These are phyloP conservation scores for Prosopocoilus inquinatus DNA, from an alignment of 2,888 invertebrate genomes.

Conservation along the genomic window DNA sequence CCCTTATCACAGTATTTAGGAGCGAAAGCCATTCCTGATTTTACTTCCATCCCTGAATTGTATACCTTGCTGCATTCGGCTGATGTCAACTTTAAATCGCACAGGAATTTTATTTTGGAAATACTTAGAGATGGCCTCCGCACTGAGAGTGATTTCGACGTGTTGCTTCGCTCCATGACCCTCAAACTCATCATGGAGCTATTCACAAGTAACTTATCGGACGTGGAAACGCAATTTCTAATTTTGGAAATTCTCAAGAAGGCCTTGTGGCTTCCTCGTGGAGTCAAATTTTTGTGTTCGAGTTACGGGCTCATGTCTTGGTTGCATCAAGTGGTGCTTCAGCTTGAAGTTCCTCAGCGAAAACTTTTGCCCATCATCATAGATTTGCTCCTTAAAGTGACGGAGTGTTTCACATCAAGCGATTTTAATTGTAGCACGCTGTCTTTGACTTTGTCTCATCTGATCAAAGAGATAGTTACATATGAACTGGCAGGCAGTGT, in stretches of 20 bases:
- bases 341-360: neutral
- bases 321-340: conserved; percentile 53
- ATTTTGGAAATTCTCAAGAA: conserved; percentile 66
- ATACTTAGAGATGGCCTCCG: conserved; percentile 75
- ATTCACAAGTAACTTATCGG: conserved; percentile 63
- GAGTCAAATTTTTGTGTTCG: conserved; percentile 63
- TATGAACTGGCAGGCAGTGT: conserved; percentile 21
- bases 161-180: conserved; percentile 70
- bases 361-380: conserved; percentile 9
- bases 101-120: conserved; percentile 76
- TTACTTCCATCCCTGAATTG: conserved; percentile 83
- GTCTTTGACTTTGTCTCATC: conserved; percentile 13
- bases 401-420: conserved; percentile 2
- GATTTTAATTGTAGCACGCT: conserved; percentile 12
- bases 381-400: conserved; percentile 16
- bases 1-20: conserved; percentile 56
- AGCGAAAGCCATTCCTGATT: conserved; percentile 73
- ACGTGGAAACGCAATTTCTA: conserved; percentile 60
- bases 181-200: conserved; percentile 76
- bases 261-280: conserved; percentile 63
- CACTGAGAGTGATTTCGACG: conserved; percentile 69
- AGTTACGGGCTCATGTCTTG: conserved; percentile 72
- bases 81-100: conserved; percentile 65
- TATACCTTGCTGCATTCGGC: conserved; percentile 80
- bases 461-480: conserved; percentile 18